Base-by-base conservation (phyloP, 2,797 vertebrate species). In the Buceros bicornis region DNA sequence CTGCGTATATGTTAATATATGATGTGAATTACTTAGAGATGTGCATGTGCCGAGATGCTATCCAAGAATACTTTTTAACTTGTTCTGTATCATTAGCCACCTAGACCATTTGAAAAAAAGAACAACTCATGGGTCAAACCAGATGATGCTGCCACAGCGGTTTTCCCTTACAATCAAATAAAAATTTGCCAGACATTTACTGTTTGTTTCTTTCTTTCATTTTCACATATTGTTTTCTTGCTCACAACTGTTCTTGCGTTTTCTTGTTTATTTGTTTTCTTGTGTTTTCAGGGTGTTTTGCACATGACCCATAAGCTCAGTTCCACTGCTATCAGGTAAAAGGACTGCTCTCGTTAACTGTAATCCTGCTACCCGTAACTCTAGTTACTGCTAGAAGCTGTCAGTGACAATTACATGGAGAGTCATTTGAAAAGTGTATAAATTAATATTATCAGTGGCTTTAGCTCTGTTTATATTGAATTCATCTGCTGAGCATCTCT, bases 401-500 rank as follows among this genome's bases (percentile, higher is more conserved):
- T 74, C 21, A 17, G 56, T 54, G 48, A 42, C 82, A 70, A 2
- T n/a, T 45, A 35, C 29, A 74, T 5, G 20, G 42, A 54, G 37
- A 90, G 6, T 31, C 21, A 21, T 10, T 69, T 87, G 66, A 65
- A 83, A 91, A 77, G 62, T 8, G 2, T 56, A 70, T 60, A 85
- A 85, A 90, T 91, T 69, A 72, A 76, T 6, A 77, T 66, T 93
- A 94, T 89, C 64, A 28, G 50, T 29, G 53, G 25, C 4, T 94
- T 94, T 82, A 79, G 56, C 31, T 53, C 66, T 50, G 48, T 51
- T 73, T 89, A 29, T 82, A 88, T 87, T 57, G 65, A 87, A 87
- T 89, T 87, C 61, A 54, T 89, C 37, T 94, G 87, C 33, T 61
- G 11, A 91, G 25, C 31, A 60, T 88, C 61, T 90, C 85, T 90